A percentile compares a stretch with the other conserved stretches of the same genome.
phyloP scores from a whole-genome alignment of 2,113 vertebrate genomes.

The Gavialis gangeticus region DNA sequence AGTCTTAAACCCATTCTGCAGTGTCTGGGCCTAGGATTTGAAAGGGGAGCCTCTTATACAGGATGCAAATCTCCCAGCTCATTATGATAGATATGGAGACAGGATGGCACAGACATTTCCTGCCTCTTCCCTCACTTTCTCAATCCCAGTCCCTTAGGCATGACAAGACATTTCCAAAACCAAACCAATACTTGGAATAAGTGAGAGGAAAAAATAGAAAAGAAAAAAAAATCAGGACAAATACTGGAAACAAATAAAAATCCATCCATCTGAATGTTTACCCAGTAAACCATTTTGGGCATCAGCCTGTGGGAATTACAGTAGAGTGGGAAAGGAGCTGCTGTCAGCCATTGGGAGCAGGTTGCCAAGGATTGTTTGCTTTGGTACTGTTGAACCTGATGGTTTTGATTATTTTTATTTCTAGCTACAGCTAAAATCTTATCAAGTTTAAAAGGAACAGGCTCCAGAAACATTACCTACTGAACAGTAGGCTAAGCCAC shows the following conservation, averaged over 20 bases:
- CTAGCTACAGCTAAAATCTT: not conserved
- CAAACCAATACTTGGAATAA: slow-evolving; percentile 83
- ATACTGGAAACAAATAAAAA: slow-evolving; percentile 13
- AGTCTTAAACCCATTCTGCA: not conserved
- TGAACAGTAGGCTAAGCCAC: not conserved
- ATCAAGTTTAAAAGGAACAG: not conserved
- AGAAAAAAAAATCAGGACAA: slow-evolving; percentile 74
- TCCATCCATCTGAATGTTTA: not conserved
- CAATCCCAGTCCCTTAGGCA: slow-evolving; percentile 83
- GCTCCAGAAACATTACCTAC: not conserved
- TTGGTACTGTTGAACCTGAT: not conserved
- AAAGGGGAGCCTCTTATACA: not conserved
- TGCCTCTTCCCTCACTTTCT: slow-evolving; percentile 12
- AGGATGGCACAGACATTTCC: not conserved
- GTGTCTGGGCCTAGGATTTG: not conserved
- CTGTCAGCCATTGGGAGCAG: not conserved
- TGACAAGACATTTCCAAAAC: slow-evolving; percentile 83
- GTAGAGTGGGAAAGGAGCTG: not conserved
- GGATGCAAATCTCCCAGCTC: not conserved
- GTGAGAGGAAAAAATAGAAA: slow-evolving; percentile 69
- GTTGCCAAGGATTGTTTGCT: not conserved
- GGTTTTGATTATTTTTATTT: not conserved
- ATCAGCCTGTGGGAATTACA: not conserved
- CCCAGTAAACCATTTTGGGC: not conserved
- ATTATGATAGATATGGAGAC: not conserved